phyloP scores from a whole-genome alignment of 2,888 invertebrate species.

The Drosophila mercatorum region DNA sequence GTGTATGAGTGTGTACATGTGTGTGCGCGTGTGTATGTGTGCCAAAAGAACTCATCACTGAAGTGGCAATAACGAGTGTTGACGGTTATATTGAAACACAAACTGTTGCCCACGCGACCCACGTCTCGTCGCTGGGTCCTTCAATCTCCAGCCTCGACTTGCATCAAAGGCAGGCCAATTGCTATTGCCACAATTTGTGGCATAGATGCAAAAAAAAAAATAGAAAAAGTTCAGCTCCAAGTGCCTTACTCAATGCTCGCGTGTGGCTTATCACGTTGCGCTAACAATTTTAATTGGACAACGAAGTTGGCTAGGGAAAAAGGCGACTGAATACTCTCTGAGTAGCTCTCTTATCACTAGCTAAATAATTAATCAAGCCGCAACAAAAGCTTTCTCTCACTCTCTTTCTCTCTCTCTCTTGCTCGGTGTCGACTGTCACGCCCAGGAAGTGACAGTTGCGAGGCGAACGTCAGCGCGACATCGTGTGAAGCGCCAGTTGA shows the following conservation, averaged over 20 bases:
- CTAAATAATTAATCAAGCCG: slow-evolving; percentile 75
- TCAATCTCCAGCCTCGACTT: neutral
- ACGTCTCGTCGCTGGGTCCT: neutral
- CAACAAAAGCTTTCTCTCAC: slow-evolving; percentile 53
- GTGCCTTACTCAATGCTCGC: slow-evolving; percentile 43
- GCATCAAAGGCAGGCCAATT: slow-evolving; percentile 58
- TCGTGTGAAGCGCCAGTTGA: slow-evolving; percentile 62
- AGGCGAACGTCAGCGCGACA: slow-evolving; percentile 68
- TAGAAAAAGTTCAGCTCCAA: slow-evolving; percentile 13
- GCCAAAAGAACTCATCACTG: slow-evolving; percentile 55
- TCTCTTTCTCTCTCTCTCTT: neutral
- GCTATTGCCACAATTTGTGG: slow-evolving; percentile 35
- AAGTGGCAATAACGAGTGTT: slow-evolving; percentile 75
- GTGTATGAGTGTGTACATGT: slow-evolving; percentile 6
- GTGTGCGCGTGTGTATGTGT: slow-evolving; percentile 10
- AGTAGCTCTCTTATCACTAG: slow-evolving; percentile 55
- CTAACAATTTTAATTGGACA: slow-evolving; percentile 64
- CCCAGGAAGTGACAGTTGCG: slow-evolving; percentile 70
- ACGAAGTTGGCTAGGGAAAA: slow-evolving; percentile 8
- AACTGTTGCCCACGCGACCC: slow-evolving; percentile 22
- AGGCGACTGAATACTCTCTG: slow-evolving; percentile 1
- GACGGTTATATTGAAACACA: slow-evolving; percentile 67
- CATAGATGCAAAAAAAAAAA: slow-evolving; percentile 25
- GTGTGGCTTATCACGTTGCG: slow-evolving; percentile 63
- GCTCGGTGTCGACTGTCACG: slow-evolving; percentile 43